phyloP scores from a whole-genome alignment of 2,797 vertebrate genomes.

The Gastrophryne carolinensis region DNA sequence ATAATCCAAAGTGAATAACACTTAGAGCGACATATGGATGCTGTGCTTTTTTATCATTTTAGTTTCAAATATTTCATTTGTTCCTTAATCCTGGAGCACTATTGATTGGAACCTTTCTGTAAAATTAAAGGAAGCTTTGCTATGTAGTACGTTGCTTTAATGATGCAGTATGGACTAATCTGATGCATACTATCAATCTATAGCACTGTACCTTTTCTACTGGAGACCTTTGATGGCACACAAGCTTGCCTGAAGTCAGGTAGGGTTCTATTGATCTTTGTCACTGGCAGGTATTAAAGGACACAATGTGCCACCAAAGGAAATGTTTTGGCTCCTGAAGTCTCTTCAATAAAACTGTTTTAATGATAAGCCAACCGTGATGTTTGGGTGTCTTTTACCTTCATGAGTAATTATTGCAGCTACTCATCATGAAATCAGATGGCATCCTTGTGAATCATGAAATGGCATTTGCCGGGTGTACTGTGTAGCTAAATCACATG shows the following conservation, averaged over 20 bases:
- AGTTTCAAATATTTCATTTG: neutral
- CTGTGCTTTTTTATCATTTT: neutral
- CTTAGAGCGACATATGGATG: neutral
- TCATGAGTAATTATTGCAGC: constrained; percentile 8
- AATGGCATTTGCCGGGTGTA: constrained; percentile 33
- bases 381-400: constrained; percentile 1
- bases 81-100: neutral
- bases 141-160: neutral
- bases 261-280: constrained; percentile 13
- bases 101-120: neutral
- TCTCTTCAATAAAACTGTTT: neutral
- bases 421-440: constrained; percentile 13
- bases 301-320: neutral
- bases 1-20: neutral
- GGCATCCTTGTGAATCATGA: constrained; percentile 25
- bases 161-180: neutral
- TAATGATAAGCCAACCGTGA: neutral
- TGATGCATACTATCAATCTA: neutral
- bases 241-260: constrained; percentile 23
- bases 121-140: neutral
- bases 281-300: constrained; percentile 2
- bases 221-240: constrained; percentile 1
- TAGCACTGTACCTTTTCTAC: neutral
- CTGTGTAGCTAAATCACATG: constrained; percentile 25
- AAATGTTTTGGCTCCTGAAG: neutral